Evolutionary conservation across 30 jellyfish, hydroid and myxozoan species (phyloP), one percentile per base, ranked within the genome.

Genomic region (Rhopilema esculentum): DNA sequence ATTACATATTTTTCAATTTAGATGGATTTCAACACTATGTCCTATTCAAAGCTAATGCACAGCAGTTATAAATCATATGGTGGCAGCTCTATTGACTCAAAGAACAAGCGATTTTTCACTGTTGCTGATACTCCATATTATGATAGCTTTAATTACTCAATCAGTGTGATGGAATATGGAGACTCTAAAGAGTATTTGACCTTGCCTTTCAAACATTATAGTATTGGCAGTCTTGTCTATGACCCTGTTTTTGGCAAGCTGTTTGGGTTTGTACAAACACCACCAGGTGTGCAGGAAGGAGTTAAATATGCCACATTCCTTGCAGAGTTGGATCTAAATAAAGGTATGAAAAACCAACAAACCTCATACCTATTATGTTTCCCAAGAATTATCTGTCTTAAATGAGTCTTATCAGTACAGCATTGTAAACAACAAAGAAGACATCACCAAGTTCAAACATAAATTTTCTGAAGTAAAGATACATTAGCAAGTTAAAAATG

Each of bases 221-320:
- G 88, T 49, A 77, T 77, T 77, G 88, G 88, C 63, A 72, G 77
- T 17, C 24, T 77, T 16, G 88, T 77, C 30, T 77, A 77, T 51
- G 77, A 77, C 63, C 66, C 76, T 0, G 32, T 24, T 27, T 52
- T 51, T 4, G 51, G 63, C 32, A 57, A 49, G 19, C 6, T 30
- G 63, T 64, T 77, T 64, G 88, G 77, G 25, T 53, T 77, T 53
- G 77, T 77, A 2, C 88, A 77, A 72, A 77, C 88, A 7, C 88
- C 88, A 77, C 72, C 88, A 27, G 77, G 53, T 16, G 16, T 77
- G 20, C 22, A 77, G 51, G 77, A 57, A 52, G 77, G 77, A 25
- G 77, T 77, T 8, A 77, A 52, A 25, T 77, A 77, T 52, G 62
- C 49, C n/a, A 77, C 88, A 17, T 77, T 8, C 77, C 88, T 77